Percentiles rank a stretch among this genome's conserved stretches.
These are phyloP conservation scores for Brachyistius frenatus DNA, from an alignment of 2,113 vertebrate genomes.

Conservation along the genomic window DNA sequence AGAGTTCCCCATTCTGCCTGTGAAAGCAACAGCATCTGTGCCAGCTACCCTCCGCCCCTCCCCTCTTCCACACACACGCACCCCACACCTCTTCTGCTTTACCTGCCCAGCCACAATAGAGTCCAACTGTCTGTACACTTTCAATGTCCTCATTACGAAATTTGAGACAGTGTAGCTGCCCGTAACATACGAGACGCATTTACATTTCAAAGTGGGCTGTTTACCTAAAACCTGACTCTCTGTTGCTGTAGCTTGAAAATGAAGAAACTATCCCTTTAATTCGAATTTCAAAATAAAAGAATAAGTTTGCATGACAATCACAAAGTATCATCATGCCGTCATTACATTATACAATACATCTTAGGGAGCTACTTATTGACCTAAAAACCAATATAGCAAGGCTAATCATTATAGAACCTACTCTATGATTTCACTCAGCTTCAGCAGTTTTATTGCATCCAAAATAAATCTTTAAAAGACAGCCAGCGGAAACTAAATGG, in stretches of 20 bases:
- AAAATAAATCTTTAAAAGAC: constrained; percentile 38
- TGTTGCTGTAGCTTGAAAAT: neutral
- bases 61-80: neutral
- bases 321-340: constrained; percentile 25
- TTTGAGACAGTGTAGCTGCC: constrained; percentile 11
- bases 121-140: constrained; percentile 39
- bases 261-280: neutral
- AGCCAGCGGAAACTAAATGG: constrained; percentile 42
- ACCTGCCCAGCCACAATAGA: constrained; percentile 54
- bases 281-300: neutral
- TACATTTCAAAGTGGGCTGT: constrained; percentile 9
- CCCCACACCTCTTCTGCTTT: constrained; percentile 73
- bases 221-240: constrained; percentile 1
- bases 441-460: constrained; percentile 26
- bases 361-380: constrained; percentile 63
- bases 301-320: neutral
- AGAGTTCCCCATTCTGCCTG: constrained; percentile 79
- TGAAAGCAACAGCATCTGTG: constrained; percentile 65
- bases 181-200: neutral
- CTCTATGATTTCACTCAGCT: constrained; percentile 33
- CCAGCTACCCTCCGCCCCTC: constrained; percentile 18
- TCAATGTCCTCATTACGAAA: constrained; percentile 24
- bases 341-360: constrained; percentile 49
- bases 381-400: constrained; percentile 44
- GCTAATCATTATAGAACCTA: constrained; percentile 58